These are phyloP conservation scores for Drosophila falleni DNA, from an alignment of 2,888 invertebrate species.

Conservation along the genomic window DNA sequence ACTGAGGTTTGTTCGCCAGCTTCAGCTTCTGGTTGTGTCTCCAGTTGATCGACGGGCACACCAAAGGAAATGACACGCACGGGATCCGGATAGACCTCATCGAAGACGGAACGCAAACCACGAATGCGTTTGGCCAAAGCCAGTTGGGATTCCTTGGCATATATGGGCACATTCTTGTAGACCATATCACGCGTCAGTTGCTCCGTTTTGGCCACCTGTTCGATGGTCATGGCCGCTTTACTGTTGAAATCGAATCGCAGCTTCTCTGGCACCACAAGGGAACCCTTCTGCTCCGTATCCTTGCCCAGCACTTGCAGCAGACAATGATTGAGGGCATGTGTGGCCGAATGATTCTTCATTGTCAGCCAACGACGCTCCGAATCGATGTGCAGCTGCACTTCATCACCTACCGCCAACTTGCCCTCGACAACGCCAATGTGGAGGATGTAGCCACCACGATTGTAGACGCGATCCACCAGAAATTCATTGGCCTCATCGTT, in stretches of 20 bases:
- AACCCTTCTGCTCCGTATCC: conserved; percentile 98
- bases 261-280: conserved; percentile 98
- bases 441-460: conserved; percentile 97
- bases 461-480: conserved; percentile 96
- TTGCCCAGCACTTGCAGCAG: conserved; percentile 95
- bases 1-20: conserved; percentile 95
- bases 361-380: conserved; percentile 93
- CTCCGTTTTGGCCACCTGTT: conserved; percentile 95
- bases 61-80: conserved; percentile 97
- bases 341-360: conserved; percentile 99
- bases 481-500: conserved; percentile 96
- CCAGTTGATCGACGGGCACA: conserved; percentile 94
- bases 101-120: conserved; percentile 98
- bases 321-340: conserved; percentile 98
- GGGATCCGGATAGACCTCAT: conserved; percentile 99
- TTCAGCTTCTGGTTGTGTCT: conserved; percentile 93
- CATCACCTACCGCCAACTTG: conserved; percentile 93
- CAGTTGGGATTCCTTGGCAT: conserved; percentile 94
- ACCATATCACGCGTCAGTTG: conserved; percentile 92
- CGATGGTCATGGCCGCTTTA: conserved; percentile 95
- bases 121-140: conserved; percentile 95
- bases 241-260: conserved; percentile 98
- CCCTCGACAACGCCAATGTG: conserved; percentile 97
- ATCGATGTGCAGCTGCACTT: conserved; percentile 93
- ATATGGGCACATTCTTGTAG: conserved; percentile 91